These are phyloP conservation scores for Platycheirus rosarum DNA, from an alignment of 2,888 invertebrate species.

Conservation along the genomic window DNA sequence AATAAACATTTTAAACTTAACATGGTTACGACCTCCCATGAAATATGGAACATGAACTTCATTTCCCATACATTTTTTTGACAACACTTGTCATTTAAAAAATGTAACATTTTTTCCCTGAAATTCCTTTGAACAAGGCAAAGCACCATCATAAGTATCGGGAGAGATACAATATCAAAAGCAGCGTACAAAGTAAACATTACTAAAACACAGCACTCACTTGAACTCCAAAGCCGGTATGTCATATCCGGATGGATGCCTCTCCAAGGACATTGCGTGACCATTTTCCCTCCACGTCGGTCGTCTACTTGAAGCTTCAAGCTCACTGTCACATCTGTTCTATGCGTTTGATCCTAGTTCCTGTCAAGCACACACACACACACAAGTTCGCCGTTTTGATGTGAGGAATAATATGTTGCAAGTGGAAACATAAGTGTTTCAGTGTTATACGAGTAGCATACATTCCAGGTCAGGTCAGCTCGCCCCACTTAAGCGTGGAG, in stretches of 20 bases:
- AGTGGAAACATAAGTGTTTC: constrained; percentile 22
- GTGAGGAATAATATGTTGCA: constrained; percentile 15
- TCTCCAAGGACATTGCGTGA: constrained; percentile 37
- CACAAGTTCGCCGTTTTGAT: constrained; percentile 37
- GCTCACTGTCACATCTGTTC: background rate
- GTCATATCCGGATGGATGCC: constrained; percentile 24
- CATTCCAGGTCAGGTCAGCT: constrained; percentile 53
- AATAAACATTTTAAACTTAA: too few relatives aligned
- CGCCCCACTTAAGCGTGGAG: constrained; percentile 29
- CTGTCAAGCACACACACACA: constrained; percentile 17
- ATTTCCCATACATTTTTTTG: too few relatives aligned
- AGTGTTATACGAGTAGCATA: constrained; percentile 40
- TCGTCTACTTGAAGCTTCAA: background rate
- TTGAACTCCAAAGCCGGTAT: constrained; percentile 26
- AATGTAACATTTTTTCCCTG: background rate
- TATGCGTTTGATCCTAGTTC: constrained; percentile 15
- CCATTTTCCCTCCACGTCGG: background rate
- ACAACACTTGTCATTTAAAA: background rate
- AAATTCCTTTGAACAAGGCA: background rate
- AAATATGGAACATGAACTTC: too few relatives aligned
- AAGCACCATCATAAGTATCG: background rate
- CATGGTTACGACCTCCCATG: too few relatives aligned
- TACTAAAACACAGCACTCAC: constrained; percentile 16
- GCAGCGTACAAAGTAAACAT: background rate
- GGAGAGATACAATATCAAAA: background rate